A percentile compares a stretch with the other conserved stretches of the same genome.
These are phyloP conservation scores for Mustela nigripes DNA, from an alignment of 2,113 vertebrate genomes.

Conservation along the genomic window DNA sequence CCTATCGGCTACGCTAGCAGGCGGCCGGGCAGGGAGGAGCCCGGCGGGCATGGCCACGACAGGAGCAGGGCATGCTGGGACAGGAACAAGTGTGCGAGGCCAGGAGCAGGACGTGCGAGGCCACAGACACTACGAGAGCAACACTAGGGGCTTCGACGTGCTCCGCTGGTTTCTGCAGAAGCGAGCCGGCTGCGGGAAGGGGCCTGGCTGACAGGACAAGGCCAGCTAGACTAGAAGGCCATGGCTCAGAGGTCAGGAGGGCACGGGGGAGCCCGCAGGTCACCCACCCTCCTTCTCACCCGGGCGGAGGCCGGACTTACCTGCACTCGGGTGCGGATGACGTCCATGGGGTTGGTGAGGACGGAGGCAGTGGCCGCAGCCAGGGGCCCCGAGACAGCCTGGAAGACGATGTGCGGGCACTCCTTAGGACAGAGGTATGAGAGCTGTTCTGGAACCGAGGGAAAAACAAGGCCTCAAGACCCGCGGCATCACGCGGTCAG, in stretches of 20 bases:
- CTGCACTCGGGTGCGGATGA: conserved; percentile 97
- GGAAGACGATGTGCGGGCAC: conserved; percentile 96
- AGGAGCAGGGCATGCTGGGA: neutral
- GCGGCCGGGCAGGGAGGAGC: neutral
- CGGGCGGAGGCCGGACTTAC: conserved; percentile 83
- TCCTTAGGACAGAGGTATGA: conserved; percentile 93
- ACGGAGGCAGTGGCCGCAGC: conserved; percentile 96
- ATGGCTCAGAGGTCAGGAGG: neutral
- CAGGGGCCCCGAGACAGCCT: conserved; percentile 95
- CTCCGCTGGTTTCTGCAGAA: neutral
- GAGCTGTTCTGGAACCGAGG: conserved; percentile 92
- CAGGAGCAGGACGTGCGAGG: neutral
- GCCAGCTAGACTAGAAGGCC: neutral
- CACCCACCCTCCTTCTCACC: neutral
- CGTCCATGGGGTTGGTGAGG: conserved; percentile 99
- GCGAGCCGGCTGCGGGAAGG: neutral
- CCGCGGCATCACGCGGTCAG: neutral
- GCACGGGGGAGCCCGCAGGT: neutral
- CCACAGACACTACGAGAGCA: neutral
- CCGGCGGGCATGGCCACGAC: neutral
- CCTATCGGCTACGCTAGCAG: neutral
- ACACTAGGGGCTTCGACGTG: neutral
- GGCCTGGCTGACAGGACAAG: neutral
- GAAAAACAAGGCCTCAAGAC: conserved; percentile 66
- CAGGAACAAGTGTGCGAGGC: too few relatives aligned